Conservation (phyloP, 2,888 invertebrate species). For the Heteromurus nitidus region DNA sequence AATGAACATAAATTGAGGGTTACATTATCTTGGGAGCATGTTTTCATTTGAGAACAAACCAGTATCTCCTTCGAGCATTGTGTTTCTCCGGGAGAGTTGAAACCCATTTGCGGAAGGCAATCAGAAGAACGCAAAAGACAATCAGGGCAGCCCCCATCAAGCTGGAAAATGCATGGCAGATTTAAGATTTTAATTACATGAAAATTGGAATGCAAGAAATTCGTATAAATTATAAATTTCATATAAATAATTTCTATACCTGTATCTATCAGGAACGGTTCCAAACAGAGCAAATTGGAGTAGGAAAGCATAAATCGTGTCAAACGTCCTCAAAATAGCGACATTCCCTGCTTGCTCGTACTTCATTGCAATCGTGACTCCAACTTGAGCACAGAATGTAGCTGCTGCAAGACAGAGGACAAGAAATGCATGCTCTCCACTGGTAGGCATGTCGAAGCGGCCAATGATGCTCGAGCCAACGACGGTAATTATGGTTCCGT, state of each 20-base stretch:
- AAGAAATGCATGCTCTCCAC: constrained; percentile 34
- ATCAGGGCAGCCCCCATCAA: constrained; percentile 54
- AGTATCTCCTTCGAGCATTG: constrained; percentile 29
- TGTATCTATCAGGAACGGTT: constrained; percentile 64
- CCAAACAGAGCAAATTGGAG: constrained; percentile 67
- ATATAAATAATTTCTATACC: constrained; percentile 51
- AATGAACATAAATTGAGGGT: too few relatives aligned
- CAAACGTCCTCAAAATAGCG: constrained; percentile 53
- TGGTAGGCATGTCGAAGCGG: constrained; percentile 58
- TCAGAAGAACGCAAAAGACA: constrained; percentile 48
- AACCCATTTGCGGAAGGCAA: constrained; percentile 66
- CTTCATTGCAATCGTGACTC: constrained; percentile 66
- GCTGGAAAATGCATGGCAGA: too few relatives aligned
- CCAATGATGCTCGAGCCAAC: constrained; percentile 41
- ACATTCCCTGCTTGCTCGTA: constrained; percentile 68
- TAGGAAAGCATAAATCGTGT: constrained; percentile 56
- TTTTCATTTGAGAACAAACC: constrained; percentile 53
- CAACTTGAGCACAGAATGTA: constrained; percentile 58
- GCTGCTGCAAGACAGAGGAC: constrained; percentile 43
- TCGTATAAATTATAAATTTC: too few relatives aligned
- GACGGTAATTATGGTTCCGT: constrained; percentile 50
- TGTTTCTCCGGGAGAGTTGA: constrained; percentile 50
- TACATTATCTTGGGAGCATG: neutral
- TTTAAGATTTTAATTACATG: too few relatives aligned
- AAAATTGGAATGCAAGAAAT: too few relatives aligned